Evolutionary conservation across 2,113 vertebrate genomes (phyloP).

Genomic region (Siphamia tubifer): DNA sequence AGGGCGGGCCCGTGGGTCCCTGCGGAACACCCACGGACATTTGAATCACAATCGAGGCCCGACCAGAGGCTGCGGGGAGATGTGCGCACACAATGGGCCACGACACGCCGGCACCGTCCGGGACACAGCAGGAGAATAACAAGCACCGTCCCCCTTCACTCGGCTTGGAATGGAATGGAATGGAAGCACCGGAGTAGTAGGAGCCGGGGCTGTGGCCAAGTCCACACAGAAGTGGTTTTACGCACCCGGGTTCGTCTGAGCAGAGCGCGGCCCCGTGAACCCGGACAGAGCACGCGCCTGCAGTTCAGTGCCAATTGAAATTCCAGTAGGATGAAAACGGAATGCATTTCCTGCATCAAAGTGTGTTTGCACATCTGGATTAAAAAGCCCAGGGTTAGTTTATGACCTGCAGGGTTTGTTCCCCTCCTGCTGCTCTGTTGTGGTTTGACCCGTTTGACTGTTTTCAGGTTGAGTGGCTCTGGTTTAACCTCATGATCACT

Average conservation of each 20-base stretch:
- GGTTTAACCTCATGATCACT: no score
- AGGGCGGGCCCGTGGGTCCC: not conserved
- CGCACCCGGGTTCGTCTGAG: not conserved
- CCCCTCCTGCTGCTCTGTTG: no score
- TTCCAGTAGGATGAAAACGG: conserved; percentile 36
- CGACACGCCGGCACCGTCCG: conserved; percentile 21
- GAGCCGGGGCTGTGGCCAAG: not conserved
- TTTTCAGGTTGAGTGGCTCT: no score
- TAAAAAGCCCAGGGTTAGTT: not conserved
- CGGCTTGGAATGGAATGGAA: not conserved
- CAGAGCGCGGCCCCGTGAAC: not conserved
- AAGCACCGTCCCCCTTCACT: not conserved
- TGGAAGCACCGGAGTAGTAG: not conserved
- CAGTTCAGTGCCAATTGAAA: conserved; percentile 5
- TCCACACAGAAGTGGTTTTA: not conserved
- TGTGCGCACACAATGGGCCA: conserved; percentile 65
- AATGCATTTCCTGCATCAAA: conserved; percentile 41
- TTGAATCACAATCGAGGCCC: conserved; percentile 5
- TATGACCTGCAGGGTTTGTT: not conserved
- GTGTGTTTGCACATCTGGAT: conserved; percentile 53
- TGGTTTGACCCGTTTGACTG: no score
- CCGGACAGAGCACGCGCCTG: not conserved
- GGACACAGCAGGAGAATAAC: conserved; percentile 30
- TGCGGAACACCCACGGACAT: not conserved
- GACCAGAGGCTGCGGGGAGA: conserved; percentile 17